phyloP scores from a whole-genome alignment of 2,888 invertebrate genomes.

The Galerucella nymphaeae region DNA sequence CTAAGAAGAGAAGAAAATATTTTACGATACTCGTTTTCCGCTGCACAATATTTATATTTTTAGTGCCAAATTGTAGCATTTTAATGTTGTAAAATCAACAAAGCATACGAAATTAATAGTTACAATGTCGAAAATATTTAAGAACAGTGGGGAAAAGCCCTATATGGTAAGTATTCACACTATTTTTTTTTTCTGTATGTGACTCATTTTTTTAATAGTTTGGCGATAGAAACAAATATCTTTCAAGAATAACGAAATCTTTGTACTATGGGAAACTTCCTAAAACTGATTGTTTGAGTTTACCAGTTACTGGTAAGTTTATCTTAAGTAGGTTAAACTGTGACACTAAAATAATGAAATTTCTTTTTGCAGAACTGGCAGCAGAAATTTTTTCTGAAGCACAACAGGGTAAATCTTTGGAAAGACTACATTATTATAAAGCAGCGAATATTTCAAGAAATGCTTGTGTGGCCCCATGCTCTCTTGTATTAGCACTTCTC shows the following conservation, averaged over 20 bases:
- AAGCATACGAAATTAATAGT: neutral
- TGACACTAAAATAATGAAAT: neutral
- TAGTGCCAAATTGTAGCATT: neutral
- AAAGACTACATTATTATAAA: conserved; percentile 80
- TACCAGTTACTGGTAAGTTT: conserved; percentile 81
- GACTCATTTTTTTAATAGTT: conserved; percentile 66
- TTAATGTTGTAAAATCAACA: neutral
- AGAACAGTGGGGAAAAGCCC: conserved; percentile 51
- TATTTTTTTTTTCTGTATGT: neutral
- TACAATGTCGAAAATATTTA: conserved; percentile 58
- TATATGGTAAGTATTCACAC: conserved; percentile 49
- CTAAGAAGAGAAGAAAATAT: no score
- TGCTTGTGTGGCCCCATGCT: conserved; percentile 91
- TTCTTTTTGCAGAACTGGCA: conserved; percentile 75
- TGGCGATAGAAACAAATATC: conserved; percentile 80
- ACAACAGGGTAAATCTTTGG: conserved; percentile 79
- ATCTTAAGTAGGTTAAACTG: conserved; percentile 5
- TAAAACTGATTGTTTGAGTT: conserved; percentile 76
- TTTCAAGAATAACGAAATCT: conserved; percentile 86
- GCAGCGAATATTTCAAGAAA: conserved; percentile 81
- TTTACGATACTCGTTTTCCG: neutral
- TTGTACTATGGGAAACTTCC: conserved; percentile 88
- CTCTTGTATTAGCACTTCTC: conserved; percentile 90
- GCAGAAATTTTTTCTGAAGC: conserved; percentile 86
- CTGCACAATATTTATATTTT: neutral